These are phyloP conservation scores for Heliconius sara DNA, from an alignment of 2,888 invertebrate genomes.

Conservation along the genomic window DNA sequence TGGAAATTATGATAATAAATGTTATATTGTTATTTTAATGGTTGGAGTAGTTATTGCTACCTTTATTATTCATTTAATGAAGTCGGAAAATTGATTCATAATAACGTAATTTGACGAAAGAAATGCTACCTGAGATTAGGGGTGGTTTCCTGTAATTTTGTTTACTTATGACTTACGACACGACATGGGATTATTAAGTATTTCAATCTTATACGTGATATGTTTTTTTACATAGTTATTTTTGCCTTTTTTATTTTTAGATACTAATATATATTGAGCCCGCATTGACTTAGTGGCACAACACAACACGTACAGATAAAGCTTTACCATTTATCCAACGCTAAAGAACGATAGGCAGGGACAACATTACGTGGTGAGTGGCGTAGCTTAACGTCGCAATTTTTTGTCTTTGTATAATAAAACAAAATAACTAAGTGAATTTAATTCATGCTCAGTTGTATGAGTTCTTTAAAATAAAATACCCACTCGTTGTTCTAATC, in stretches of 20 bases:
- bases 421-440: too few relatives aligned
- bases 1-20: neutral
- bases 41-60: too few relatives aligned
- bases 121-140: neutral
- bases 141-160: conserved; percentile 1
- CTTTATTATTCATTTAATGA: neutral
- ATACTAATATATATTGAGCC: neutral
- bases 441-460: too few relatives aligned
- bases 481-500: too few relatives aligned
- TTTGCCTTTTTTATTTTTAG: neutral
- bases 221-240: neutral
- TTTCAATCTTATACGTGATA: neutral
- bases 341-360: too few relatives aligned
- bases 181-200: neutral
- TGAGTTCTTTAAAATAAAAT: too few relatives aligned
- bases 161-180: neutral
- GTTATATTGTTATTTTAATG: neutral
- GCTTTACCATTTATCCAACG: too few relatives aligned
- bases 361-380: too few relatives aligned
- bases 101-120: neutral
- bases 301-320: too few relatives aligned
- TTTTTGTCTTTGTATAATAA: too few relatives aligned
- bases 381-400: too few relatives aligned
- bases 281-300: too few relatives aligned
- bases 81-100: neutral